Evolutionary conservation across 2,113 vertebrate genomes (phyloP).

Genomic region (Vicugna pacos): DNA sequence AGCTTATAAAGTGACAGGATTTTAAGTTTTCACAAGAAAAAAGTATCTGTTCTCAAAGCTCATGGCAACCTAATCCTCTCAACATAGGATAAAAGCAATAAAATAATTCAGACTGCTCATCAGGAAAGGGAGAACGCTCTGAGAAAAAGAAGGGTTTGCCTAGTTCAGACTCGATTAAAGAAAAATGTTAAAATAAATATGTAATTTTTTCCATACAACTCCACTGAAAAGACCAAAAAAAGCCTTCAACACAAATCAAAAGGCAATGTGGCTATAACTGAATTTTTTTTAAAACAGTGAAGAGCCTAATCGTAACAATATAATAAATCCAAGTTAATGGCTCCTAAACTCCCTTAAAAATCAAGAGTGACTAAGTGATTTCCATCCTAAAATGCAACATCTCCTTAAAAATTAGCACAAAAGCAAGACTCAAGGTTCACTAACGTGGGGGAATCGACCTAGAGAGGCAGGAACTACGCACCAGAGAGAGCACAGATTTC

Average conservation of each 20-base stretch:
- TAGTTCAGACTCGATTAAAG: background rate
- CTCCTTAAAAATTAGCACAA: slow-evolving; percentile 27
- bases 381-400: background rate
- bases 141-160: background rate
- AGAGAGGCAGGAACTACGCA: background rate
- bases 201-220: background rate
- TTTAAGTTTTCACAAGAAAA: background rate
- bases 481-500: background rate
- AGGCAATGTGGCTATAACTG: background rate
- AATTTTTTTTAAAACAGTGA: background rate
- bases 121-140: background rate
- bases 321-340: slow-evolving; percentile 21
- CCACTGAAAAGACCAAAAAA: slow-evolving; percentile 36
- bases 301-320: background rate
- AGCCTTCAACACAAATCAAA: background rate
- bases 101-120: background rate
- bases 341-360: slow-evolving; percentile 1
- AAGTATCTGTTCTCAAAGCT: slow-evolving; percentile 17
- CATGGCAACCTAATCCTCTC: background rate
- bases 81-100: background rate
- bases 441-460: background rate
- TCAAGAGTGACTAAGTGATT: background rate
- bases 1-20: background rate
- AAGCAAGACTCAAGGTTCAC: background rate
- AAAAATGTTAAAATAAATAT: slow-evolving; percentile 28